These are phyloP conservation scores for Mimachlamys varia DNA, from an alignment of 2,888 invertebrate species.

Conservation along the genomic window DNA sequence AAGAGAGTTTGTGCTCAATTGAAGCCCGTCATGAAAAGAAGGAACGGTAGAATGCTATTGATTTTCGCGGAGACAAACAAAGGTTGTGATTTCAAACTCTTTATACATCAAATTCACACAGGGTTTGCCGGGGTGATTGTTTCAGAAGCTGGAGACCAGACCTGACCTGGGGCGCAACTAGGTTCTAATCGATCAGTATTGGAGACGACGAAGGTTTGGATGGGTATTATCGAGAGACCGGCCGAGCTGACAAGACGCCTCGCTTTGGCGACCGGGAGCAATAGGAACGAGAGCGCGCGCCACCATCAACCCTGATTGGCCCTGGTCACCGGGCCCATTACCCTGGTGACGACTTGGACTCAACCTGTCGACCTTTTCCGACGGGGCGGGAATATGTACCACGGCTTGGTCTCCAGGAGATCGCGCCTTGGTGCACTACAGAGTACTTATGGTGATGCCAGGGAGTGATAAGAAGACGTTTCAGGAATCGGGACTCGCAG, in stretches of 20 bases:
- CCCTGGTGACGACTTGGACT: slow-evolving; percentile 3
- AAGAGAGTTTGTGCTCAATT: slow-evolving; percentile 27
- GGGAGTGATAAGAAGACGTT: not conserved
- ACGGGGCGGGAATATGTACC: not conserved
- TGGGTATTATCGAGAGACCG: slow-evolving; percentile 28
- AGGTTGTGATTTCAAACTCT: slow-evolving; percentile 36
- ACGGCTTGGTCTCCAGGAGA: slow-evolving; percentile 6
- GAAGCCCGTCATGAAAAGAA: slow-evolving; percentile 36
- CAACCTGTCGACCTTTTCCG: slow-evolving; percentile 6
- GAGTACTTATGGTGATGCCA: not conserved
- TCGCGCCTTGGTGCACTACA: not conserved
- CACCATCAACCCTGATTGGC: slow-evolving; percentile 25
- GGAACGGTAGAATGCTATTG: slow-evolving; percentile 20
- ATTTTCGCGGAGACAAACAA: slow-evolving; percentile 20
- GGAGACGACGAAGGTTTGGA: slow-evolving; percentile 11
- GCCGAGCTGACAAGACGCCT: slow-evolving; percentile 28
- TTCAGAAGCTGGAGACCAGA: slow-evolving; percentile 29
- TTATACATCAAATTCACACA: slow-evolving; percentile 32
- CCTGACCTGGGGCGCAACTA: slow-evolving; percentile 32
- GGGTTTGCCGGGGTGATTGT: slow-evolving; percentile 25
- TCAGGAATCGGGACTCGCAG: not conserved
- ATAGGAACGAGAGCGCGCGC: slow-evolving; percentile 16
- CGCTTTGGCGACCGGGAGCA: not conserved
- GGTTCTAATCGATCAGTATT: not conserved
- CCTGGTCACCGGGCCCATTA: slow-evolving; percentile 24